Percentiles rank a stretch among this genome's conserved stretches.
These are phyloP conservation scores for Flabesymbios commensalis DNA, from an alignment of 2,888 invertebrate genomes.

Conservation along the genomic window DNA sequence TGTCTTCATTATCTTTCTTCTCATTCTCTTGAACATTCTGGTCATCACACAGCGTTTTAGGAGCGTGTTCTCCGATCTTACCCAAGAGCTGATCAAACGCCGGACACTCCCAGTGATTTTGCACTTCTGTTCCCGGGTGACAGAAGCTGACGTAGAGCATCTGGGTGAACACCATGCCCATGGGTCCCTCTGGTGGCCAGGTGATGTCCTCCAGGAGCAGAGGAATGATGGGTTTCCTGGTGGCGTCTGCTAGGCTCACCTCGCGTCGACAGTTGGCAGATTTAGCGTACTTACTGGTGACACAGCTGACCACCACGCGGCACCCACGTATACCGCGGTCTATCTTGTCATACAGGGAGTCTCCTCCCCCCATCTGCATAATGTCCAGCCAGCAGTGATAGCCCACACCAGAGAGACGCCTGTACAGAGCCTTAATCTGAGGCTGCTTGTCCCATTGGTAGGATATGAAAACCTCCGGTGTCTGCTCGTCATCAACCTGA, in stretches of 20 bases:
- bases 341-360: slow-evolving; percentile 58
- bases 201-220: slow-evolving; percentile 49
- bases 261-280: slow-evolving; percentile 57
- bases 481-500: background rate
- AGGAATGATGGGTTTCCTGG: slow-evolving; percentile 55
- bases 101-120: slow-evolving; percentile 10
- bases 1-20: too few species aligned
- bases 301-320: slow-evolving; percentile 47
- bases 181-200: slow-evolving; percentile 58
- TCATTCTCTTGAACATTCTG: too few species aligned
- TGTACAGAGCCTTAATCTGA: slow-evolving; percentile 47
- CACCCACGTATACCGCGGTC: slow-evolving; percentile 44
- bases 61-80: too few species aligned
- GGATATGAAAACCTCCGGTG: slow-evolving; percentile 47
- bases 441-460: slow-evolving; percentile 59
- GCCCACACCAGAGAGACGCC: slow-evolving; percentile 43
- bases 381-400: slow-evolving; percentile 58
- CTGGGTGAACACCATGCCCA: slow-evolving; percentile 55
- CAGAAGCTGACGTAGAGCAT: slow-evolving; percentile 49
- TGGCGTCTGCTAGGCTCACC: slow-evolving; percentile 52
- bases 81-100: slow-evolving; percentile 22
- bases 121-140: slow-evolving; percentile 26
- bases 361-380: slow-evolving; percentile 59
- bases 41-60: too few species aligned
- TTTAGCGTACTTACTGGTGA: slow-evolving; percentile 54